Evolutionary conservation across 1,140 invertebrate species (phyloP).

Genomic region (Protaetia brevitarsis): DNA sequence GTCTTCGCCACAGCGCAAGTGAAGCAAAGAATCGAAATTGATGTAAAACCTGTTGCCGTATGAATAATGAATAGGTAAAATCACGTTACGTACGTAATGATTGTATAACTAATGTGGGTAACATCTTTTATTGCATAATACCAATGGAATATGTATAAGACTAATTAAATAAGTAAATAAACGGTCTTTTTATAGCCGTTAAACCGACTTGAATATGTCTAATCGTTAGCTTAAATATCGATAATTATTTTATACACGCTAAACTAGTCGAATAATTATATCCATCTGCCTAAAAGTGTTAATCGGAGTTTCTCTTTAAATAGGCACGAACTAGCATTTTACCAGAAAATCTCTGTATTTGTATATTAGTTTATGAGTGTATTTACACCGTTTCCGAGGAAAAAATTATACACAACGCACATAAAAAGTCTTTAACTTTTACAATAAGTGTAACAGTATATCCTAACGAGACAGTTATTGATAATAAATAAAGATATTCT

Average conservation of each 20-base stretch:
- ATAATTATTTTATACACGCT: conserved; percentile 5
- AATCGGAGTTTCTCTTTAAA: not conserved
- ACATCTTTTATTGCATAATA: not conserved
- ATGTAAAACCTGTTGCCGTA: too few relatives aligned
- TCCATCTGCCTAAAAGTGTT: conserved; percentile 1
- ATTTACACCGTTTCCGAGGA: not conserved
- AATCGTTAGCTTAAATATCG: not conserved
- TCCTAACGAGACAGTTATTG: conserved; percentile 2
- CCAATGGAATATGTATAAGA: not conserved
- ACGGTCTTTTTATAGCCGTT: not conserved
- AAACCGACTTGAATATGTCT: conserved; percentile 3
- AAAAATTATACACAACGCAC: not conserved
- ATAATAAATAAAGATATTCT: not conserved
- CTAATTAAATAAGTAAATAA: conserved; percentile 5
- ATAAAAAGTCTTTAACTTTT: conserved; percentile 5
- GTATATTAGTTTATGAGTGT: not conserved
- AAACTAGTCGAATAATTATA: conserved; percentile 5
- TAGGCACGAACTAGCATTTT: conserved; percentile 3
- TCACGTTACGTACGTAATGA: too few relatives aligned
- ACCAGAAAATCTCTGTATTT: not conserved
- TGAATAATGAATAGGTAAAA: too few relatives aligned
- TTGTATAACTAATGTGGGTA: too few relatives aligned
- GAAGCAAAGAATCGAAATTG: not conserved
- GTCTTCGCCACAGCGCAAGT: not conserved
- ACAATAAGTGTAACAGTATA: conserved; percentile 16